A percentile compares a stretch with the other conserved stretches of the same genome.
These are phyloP conservation scores for Puffinus mauretanicus DNA, from an alignment of 2,113 vertebrate species.

Conservation along the genomic window DNA sequence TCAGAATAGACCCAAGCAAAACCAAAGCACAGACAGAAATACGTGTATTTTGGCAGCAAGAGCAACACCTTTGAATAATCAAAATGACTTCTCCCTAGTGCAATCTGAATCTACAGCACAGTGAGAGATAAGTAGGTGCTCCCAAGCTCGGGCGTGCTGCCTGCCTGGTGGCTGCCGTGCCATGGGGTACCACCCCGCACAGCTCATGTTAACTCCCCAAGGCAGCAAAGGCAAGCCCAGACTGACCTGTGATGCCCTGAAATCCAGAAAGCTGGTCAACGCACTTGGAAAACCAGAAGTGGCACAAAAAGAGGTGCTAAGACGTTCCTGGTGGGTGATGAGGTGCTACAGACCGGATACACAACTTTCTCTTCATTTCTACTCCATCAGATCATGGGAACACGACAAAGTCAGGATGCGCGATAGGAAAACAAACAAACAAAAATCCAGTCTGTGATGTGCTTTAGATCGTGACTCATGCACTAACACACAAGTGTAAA, in stretches of 20 bases:
- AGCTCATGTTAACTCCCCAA: neutral
- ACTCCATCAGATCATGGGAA: neutral
- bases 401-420: neutral
- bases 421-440: neutral
- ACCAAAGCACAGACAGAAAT: neutral
- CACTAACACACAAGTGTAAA: neutral
- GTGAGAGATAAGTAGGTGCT: neutral
- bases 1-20: neutral
- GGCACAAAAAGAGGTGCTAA: neutral
- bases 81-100: neutral
- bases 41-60: neutral
- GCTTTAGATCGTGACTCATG: neutral
- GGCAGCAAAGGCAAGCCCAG: neutral
- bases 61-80: neutral
- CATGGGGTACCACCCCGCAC: neutral
- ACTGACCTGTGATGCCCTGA: neutral
- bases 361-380: neutral
- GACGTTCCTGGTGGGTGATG: neutral
- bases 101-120: neutral
- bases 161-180: neutral
- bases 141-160: rapidly evolving
- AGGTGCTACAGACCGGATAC: neutral
- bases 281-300: neutral
- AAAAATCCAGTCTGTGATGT: neutral
- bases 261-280: neutral